Conservation (phyloP, 1,140 invertebrate species). For the Drosophila asahinai region DNA sequence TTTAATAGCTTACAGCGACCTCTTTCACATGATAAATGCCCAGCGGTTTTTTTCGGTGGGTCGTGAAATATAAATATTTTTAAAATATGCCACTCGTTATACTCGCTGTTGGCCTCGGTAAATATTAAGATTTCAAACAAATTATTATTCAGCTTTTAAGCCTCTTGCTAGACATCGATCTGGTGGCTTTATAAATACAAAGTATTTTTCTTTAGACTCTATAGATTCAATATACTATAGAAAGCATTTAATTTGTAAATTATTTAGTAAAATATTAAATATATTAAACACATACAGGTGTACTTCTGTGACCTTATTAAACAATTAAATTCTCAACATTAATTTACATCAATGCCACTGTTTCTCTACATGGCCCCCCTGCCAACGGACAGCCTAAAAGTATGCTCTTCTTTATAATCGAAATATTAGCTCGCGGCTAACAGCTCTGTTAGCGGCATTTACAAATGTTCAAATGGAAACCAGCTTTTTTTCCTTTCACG, state of each 20-base stretch:
- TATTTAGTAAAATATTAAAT: no score
- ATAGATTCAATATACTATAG: no score
- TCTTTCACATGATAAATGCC: slow-evolving; percentile 3
- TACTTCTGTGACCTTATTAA: neutral
- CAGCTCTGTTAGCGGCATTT: slow-evolving; percentile 9
- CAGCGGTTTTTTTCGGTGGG: neutral
- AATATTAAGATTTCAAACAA: neutral
- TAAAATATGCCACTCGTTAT: neutral
- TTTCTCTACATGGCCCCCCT: neutral
- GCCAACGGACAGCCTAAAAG: slow-evolving; percentile 1
- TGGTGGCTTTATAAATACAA: neutral
- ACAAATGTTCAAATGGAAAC: neutral
- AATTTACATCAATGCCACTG: neutral
- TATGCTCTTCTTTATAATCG: neutral
- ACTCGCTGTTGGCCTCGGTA: neutral
- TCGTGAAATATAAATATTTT: neutral
- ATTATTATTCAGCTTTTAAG: neutral
- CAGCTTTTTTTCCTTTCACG: neutral
- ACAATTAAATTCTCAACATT: neutral
- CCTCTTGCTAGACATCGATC: neutral
- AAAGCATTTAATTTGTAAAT: no score
- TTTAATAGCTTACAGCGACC: slow-evolving; percentile 28
- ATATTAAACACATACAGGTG: no score
- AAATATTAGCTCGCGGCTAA: neutral
- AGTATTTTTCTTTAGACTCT: neutral